phyloP scores from a whole-genome alignment of 2,888 invertebrate genomes.

The Parnassius mnemosyne region DNA sequence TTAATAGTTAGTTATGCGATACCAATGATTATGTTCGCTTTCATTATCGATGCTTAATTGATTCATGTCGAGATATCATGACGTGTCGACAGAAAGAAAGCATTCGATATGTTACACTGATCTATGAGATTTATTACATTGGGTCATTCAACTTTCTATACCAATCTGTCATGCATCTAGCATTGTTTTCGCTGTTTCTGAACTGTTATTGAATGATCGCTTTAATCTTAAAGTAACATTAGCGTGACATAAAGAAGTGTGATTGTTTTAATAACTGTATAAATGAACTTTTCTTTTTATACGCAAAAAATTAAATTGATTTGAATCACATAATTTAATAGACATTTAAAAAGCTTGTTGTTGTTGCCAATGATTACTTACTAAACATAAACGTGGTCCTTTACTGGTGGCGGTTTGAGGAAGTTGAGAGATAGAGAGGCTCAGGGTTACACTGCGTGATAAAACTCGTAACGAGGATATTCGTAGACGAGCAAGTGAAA shows the following conservation, averaged over 20 bases:
- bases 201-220: conserved; percentile 12
- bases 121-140: conserved; percentile 44
- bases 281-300: too few species aligned
- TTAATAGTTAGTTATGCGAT: conserved; percentile 17
- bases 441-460: too few species aligned
- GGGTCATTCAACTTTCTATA: conserved; percentile 49
- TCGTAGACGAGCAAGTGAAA: too few species aligned
- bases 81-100: conserved; percentile 43
- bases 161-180: conserved; percentile 33
- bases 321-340: too few species aligned
- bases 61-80: conserved; percentile 60
- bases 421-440: too few species aligned
- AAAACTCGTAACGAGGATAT: too few species aligned
- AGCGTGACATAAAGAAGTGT: conserved; percentile 2
- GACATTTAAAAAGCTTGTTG: too few species aligned
- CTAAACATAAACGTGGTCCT: too few species aligned
- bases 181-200: conserved; percentile 16
- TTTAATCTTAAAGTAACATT: conserved; percentile 10
- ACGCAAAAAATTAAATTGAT: too few species aligned
- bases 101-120: conserved; percentile 29
- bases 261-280: not conserved
- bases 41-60: conserved; percentile 66
- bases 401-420: too few species aligned
- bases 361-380: too few species aligned
- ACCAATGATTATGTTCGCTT: conserved; percentile 48